Evolutionary conservation across 2,888 invertebrate species (phyloP).

Genomic region (Mythimna ferrago): DNA sequence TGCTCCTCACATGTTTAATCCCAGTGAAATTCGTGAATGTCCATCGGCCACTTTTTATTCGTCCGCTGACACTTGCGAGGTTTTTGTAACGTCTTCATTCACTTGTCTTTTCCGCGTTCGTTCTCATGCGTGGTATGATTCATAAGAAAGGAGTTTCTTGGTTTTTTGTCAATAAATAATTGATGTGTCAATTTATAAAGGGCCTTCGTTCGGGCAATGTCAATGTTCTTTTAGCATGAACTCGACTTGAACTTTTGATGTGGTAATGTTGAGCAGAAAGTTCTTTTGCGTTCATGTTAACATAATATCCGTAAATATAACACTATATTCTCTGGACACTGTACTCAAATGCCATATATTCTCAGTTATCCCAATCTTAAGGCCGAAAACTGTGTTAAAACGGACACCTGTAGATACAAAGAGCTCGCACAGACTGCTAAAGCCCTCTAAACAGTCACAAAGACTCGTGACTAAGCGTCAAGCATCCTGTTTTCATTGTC

Average conservation of each 20-base stretch:
- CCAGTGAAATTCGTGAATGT: slow-evolving; percentile 67
- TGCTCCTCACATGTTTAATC: slow-evolving; percentile 49
- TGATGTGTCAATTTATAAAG: slow-evolving; percentile 56
- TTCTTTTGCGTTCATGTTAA: not conserved
- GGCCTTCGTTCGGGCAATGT: slow-evolving; percentile 49
- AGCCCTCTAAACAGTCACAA: slow-evolving; percentile 62
- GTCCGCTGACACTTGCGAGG: slow-evolving; percentile 71
- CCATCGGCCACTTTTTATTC: slow-evolving; percentile 75
- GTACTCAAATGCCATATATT: not conserved
- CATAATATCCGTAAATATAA: too few relatives aligned
- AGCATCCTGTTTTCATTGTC: slow-evolving; percentile 81
- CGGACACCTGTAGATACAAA: slow-evolving; percentile 41
- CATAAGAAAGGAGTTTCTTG: slow-evolving; percentile 60
- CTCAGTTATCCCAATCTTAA: too few relatives aligned
- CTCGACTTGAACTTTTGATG: slow-evolving; percentile 28
- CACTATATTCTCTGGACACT: not conserved
- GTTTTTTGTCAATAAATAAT: slow-evolving; percentile 64
- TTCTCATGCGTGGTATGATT: slow-evolving; percentile 66
- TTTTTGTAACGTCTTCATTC: slow-evolving; percentile 71
- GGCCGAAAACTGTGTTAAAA: slow-evolving; percentile 3
- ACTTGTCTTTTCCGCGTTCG: slow-evolving; percentile 71
- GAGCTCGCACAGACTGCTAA: slow-evolving; percentile 34
- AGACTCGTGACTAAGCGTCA: slow-evolving; percentile 73
- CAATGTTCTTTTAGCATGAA: slow-evolving; percentile 43
- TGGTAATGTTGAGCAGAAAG: not conserved